Conservation (phyloP, 2,113 vertebrate species). For the Carassius auratus region DNA sequence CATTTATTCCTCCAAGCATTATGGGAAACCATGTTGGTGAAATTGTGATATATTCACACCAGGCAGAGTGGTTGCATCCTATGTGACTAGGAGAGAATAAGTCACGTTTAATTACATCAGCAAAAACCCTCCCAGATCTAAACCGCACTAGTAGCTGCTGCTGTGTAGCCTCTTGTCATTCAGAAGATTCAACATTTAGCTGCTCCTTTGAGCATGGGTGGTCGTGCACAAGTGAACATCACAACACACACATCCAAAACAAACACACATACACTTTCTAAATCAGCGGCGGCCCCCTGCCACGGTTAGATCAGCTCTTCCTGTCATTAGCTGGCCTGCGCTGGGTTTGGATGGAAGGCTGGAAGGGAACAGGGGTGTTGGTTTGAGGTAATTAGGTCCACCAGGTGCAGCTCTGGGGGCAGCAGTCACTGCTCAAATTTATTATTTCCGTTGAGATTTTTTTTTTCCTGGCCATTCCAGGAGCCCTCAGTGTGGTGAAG, state of each 20-base stretch:
- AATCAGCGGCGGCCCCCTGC: slow-evolving; percentile 43
- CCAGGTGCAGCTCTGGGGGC: slow-evolving; percentile 92
- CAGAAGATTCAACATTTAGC: background rate
- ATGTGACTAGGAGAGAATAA: background rate
- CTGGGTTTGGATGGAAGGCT: slow-evolving; percentile 54
- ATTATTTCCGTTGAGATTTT: slow-evolving; percentile 87
- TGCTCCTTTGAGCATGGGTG: background rate
- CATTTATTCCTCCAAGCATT: background rate
- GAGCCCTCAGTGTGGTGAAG: slow-evolving; percentile 83
- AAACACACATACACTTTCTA: background rate
- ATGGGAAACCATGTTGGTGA: background rate
- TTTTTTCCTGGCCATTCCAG: slow-evolving; percentile 79
- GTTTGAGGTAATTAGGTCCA: slow-evolving; percentile 89
- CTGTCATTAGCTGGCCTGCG: slow-evolving; percentile 46
- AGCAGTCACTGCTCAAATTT: slow-evolving; percentile 92
- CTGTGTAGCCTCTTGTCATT: background rate
- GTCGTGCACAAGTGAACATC: slow-evolving; percentile 23
- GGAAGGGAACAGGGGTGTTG: slow-evolving; percentile 76
- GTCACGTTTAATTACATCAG: background rate
- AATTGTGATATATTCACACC: background rate
- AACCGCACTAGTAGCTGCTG: background rate
- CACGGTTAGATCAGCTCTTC: slow-evolving; percentile 34
- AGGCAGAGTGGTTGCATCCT: background rate
- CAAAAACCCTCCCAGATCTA: background rate
- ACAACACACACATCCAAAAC: background rate